These are phyloP conservation scores for Ruditapes philippinarum DNA, from an alignment of 1,140 invertebrate species.

Conservation along the genomic window DNA sequence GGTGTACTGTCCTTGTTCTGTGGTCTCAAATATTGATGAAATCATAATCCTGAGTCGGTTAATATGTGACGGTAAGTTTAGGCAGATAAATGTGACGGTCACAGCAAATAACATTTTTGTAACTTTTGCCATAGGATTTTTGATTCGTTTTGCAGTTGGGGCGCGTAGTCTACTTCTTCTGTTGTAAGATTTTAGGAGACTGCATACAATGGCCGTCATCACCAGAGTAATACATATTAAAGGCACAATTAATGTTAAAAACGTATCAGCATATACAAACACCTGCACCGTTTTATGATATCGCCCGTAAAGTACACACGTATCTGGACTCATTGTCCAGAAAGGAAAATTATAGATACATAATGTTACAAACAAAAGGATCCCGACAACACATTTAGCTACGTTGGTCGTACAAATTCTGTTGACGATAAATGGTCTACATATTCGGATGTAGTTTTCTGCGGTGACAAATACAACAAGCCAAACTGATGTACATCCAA, in stretches of 20 bases:
- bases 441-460: conserved; percentile 82
- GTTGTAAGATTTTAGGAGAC: conserved; percentile 52
- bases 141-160: conserved; percentile 46
- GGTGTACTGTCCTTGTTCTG: conserved; percentile 12
- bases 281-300: conserved; percentile 85
- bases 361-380: conserved; percentile 72
- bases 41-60: conserved; percentile 83
- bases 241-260: conserved; percentile 88
- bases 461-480: conserved; percentile 81
- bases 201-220: conserved; percentile 49
- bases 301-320: conserved; percentile 43
- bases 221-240: conserved; percentile 85
- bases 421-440: conserved; percentile 80
- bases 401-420: conserved; percentile 78
- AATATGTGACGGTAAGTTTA: conserved; percentile 91
- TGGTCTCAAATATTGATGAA: conserved; percentile 33
- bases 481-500: conserved; percentile 85
- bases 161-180: conserved; percentile 6
- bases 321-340: conserved; percentile 71
- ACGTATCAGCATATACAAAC: conserved; percentile 88
- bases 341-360: conserved; percentile 81
- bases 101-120: conserved; percentile 94
- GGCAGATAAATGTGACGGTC: conserved; percentile 92
- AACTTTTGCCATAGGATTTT: conserved; percentile 90
- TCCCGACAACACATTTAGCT: conserved; percentile 74